These are phyloP conservation scores for Halcyon leucocephala DNA, from an alignment of 2,797 vertebrate genomes.

Conservation along the genomic window DNA sequence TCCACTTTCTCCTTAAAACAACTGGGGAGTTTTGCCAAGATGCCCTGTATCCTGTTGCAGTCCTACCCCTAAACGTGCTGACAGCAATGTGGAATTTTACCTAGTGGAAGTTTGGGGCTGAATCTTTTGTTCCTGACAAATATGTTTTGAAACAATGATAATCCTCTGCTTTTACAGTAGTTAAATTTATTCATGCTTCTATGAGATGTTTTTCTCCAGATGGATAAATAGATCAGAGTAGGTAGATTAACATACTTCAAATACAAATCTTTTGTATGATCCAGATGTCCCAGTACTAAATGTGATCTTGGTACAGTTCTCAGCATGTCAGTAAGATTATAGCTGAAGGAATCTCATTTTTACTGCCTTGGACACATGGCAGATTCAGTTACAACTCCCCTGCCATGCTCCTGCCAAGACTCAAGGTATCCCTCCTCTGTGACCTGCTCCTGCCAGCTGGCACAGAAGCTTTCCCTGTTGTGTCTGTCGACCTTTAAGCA, in stretches of 20 bases:
- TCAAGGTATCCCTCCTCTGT: neutral
- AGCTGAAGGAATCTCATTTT: neutral
- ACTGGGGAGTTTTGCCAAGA: neutral
- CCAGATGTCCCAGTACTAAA: neutral
- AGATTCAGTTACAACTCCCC: neutral
- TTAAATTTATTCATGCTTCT: neutral
- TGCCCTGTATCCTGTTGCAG: neutral
- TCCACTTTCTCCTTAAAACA: neutral
- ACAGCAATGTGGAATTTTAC: neutral
- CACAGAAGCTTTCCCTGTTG: neutral
- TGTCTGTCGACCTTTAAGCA: neutral
- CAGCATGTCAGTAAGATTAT: neutral
- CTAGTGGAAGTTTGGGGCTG: neutral
- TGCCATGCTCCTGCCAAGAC: neutral
- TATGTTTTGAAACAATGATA: neutral
- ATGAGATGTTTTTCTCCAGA: neutral
- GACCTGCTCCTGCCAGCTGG: neutral
- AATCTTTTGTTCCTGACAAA: neutral
- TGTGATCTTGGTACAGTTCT: neutral
- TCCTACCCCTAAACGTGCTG: neutral
- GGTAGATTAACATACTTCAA: neutral
- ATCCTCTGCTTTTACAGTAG: neutral
- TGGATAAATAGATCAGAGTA: neutral
- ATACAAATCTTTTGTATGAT: neutral
- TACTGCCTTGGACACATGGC: rapidly evolving